Evolutionary conservation across 1,140 invertebrate species (phyloP).

Genomic region (Eriosoma lanigerum): DNA sequence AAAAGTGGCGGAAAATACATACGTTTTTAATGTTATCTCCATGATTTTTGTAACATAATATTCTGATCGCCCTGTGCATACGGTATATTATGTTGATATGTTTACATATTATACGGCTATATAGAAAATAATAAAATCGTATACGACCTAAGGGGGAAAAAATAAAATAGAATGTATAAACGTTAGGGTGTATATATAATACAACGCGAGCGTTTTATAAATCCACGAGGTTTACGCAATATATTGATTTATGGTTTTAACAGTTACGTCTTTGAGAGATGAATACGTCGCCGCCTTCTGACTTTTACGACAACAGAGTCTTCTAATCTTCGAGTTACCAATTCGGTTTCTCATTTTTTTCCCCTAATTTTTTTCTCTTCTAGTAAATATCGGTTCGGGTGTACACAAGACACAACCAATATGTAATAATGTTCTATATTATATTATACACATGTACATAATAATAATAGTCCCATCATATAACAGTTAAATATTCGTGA

Average conservation of each 20-base stretch:
- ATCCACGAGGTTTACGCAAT: constrained; percentile 40
- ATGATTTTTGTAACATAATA: too few relatives aligned
- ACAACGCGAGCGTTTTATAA: not conserved
- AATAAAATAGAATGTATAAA: not conserved
- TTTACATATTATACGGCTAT: too few relatives aligned
- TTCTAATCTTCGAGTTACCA: constrained; percentile 6
- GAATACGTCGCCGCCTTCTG: constrained; percentile 17
- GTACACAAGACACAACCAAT: not conserved
- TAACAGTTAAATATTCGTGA: too few relatives aligned
- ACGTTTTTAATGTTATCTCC: too few relatives aligned
- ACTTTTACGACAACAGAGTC: constrained; percentile 31
- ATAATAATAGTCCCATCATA: not conserved
- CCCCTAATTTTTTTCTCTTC: constrained; percentile 20
- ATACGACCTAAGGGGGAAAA: not conserved
- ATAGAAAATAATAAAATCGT: constrained; percentile 23
- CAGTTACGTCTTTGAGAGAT: constrained; percentile 49
- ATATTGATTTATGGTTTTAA: constrained; percentile 43
- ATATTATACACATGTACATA: not conserved
- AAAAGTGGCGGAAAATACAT: too few relatives aligned
- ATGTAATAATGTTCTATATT: not conserved
- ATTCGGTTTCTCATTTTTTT: not conserved
- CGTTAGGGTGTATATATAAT: constrained; percentile 10
- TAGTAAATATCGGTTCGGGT: constrained; percentile 13
- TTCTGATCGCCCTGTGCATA: not conserved
- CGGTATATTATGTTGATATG: too few relatives aligned